Percentiles rank a stretch among this genome's conserved stretches.
phyloP scores from a whole-genome alignment of 2,113 vertebrate species.

The Furnarius figulus region DNA sequence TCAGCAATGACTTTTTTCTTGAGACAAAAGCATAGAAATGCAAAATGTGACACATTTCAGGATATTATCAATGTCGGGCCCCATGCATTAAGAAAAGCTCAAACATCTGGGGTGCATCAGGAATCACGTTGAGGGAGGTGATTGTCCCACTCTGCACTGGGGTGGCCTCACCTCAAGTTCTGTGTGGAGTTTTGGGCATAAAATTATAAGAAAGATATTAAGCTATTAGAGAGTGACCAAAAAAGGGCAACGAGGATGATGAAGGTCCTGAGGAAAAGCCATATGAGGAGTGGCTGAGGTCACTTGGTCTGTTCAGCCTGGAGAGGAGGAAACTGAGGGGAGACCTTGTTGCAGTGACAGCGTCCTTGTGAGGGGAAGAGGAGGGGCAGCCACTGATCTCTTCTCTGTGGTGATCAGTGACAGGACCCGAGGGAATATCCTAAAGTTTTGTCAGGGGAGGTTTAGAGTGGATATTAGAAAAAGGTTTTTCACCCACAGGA shows the following conservation, averaged over 20 bases:
- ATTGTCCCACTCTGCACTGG: background rate
- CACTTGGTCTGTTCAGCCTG: background rate
- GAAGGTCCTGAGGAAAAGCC: background rate
- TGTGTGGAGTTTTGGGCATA: background rate
- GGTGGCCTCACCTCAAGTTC: rapidly evolving
- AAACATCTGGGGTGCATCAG: background rate
- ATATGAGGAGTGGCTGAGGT: rapidly evolving
- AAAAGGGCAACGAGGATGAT: rapidly evolving
- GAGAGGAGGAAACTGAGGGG: background rate
- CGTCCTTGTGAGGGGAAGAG: background rate
- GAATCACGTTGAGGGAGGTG: background rate
- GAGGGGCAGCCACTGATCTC: background rate
- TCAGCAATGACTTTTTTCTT: background rate
- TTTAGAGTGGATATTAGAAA: background rate
- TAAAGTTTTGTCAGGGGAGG: rapidly evolving
- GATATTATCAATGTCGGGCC: background rate
- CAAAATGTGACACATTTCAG: background rate
- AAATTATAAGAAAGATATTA: no score
- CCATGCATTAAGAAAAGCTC: background rate
- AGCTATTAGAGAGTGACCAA: background rate
- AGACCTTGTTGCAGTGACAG: background rate
- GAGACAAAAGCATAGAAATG: background rate
- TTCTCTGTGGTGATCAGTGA: background rate
- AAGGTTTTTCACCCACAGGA: background rate
- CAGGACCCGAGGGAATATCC: background rate